Evolutionary conservation across 2,113 vertebrate genomes (phyloP).

Genomic region (Ammospiza caudacuta): DNA sequence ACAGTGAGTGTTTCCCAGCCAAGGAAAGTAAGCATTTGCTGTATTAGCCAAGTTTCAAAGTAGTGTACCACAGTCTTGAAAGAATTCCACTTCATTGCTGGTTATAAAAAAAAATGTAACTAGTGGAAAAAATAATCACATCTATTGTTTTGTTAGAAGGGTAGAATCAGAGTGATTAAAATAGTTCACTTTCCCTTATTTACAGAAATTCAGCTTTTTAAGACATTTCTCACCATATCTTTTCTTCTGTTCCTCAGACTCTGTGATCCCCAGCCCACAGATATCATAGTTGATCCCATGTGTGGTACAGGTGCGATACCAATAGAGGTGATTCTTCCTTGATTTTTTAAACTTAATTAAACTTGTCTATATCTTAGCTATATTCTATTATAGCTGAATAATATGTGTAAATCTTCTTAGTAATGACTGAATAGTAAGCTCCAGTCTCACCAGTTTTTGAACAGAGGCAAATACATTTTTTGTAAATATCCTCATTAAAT

Average conservation of each 20-base stretch:
- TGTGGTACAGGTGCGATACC: conserved; percentile 97
- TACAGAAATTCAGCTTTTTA: background rate
- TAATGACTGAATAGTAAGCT: background rate
- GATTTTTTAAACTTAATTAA: background rate
- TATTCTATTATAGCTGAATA: background rate
- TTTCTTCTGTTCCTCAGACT: conserved; percentile 77
- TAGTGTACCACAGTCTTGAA: background rate
- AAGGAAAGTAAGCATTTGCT: background rate
- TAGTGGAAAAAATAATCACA: background rate
- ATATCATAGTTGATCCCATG: conserved; percentile 96
- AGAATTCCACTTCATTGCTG: background rate
- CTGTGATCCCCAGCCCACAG: conserved; percentile 88
- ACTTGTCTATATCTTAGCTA: background rate
- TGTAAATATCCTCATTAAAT: background rate
- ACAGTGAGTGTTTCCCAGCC: background rate
- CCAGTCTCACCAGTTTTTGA: background rate
- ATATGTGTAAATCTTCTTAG: background rate
- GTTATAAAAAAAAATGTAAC: background rate
- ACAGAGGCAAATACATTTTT: background rate
- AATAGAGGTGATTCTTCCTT: conserved; percentile 84
- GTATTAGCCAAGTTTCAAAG: background rate
- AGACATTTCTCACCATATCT: background rate
- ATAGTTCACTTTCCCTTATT: background rate
- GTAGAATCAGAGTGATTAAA: background rate
- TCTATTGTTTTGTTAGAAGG: background rate